phyloP scores from a whole-genome alignment of 2,113 vertebrate species.

The Leptobrachium leishanense region DNA sequence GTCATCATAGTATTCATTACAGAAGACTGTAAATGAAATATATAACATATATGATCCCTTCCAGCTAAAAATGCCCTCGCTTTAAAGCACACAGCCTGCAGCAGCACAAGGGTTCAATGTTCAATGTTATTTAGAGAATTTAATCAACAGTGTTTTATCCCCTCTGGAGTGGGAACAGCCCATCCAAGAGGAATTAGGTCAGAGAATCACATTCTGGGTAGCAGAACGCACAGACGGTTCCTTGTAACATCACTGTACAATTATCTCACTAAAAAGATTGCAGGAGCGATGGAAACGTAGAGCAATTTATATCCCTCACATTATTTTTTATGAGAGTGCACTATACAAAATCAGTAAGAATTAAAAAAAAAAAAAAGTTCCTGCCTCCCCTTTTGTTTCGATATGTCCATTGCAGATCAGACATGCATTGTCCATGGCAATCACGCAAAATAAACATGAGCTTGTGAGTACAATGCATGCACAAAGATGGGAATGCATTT shows the following conservation, averaged over 20 bases:
- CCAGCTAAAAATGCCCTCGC: background rate
- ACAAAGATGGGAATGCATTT: too few relatives aligned
- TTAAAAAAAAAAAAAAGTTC: too few relatives aligned
- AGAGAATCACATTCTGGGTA: constrained; percentile 24
- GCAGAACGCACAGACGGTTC: background rate
- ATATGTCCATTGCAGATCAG: too few relatives aligned
- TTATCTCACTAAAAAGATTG: background rate
- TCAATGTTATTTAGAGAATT: constrained; percentile 35
- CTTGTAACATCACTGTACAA: background rate
- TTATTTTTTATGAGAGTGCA: too few relatives aligned
- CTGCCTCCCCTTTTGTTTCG: too few relatives aligned
- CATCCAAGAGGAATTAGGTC: constrained; percentile 43
- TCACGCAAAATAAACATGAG: too few relatives aligned
- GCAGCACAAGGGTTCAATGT: constrained; percentile 29
- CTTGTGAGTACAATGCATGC: too few relatives aligned
- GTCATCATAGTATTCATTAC: background rate
- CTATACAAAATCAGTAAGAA: too few relatives aligned
- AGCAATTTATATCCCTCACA: background rate
- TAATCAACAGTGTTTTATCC: constrained; percentile 37
- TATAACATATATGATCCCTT: background rate
- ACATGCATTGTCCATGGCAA: too few relatives aligned
- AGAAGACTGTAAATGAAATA: background rate
- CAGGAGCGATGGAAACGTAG: background rate
- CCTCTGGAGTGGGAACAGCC: constrained; percentile 30
- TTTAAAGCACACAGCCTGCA: background rate